Base-by-base conservation (phyloP, 2,797 vertebrate species). In the Malacoraja senta region DNA sequence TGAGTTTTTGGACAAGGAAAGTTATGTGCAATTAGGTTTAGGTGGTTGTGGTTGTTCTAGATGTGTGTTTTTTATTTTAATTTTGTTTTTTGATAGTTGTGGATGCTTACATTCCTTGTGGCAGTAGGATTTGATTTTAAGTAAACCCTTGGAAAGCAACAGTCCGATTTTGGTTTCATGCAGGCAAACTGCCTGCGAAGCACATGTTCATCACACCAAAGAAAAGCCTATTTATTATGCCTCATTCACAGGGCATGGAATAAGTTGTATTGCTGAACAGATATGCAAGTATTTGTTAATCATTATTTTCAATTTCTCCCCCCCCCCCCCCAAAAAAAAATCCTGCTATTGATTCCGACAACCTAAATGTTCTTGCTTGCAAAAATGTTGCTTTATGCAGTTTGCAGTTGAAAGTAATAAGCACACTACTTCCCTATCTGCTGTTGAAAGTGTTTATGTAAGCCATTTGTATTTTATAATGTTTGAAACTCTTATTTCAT, bases 131-230 rank as follows among this genome's bases (percentile, higher is more conserved):
- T 68, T 71, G 24, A 71, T 74, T 90, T 71, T 91, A 44, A 53
- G 71, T 92, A 74, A 92, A 92, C 90, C 90, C 35, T 88, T 88
- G 44, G 71, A 53, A 76, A 35, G 68, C 38, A 24, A 72, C 90
- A 74, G 38, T 38, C 90, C 44, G 90, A 88, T 88, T 88, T 88
- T 88, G 90, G 71, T 68, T 72, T 92, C 90, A 53, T 10, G 21
- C 90, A 91, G 90, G 90, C 90, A 91, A 53, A 91, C 12, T 38
- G 68, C 88, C 71, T 92, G 90, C 7, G 76, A 92, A 74, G 90
- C 71, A 44, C 90, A 92, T 92, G 38, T 92, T 74, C 90, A 92
- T 92, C 90, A 92, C 90, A 92, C 90, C 90, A 92, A 92, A 92
- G 90, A 92, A 92, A 88, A 92, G 68, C 71, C 90, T 53, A 92